Evolutionary conservation across 2,113 vertebrate species (phyloP).

Genomic region (Laterallus jamaicensis): DNA sequence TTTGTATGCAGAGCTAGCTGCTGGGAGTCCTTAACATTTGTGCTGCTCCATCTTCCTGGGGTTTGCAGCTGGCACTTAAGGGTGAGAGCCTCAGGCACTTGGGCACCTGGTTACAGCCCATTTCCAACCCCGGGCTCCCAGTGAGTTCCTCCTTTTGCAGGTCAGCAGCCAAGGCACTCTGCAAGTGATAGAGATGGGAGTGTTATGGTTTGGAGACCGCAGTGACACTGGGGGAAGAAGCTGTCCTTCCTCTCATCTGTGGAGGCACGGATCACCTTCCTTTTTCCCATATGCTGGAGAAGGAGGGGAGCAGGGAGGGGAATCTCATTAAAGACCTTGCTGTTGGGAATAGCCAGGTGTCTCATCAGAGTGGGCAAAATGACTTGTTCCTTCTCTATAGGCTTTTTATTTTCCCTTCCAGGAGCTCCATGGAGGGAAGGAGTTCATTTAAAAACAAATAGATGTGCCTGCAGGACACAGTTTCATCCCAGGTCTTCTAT

Average conservation of each 20-base stretch:
- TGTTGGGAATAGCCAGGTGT: not conserved
- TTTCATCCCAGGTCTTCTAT: not conserved
- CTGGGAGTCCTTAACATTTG: not conserved
- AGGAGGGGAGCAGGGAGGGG: not conserved
- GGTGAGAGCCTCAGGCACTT: not conserved
- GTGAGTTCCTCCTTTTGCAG: not conserved
- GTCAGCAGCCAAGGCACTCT: not conserved
- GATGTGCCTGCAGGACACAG: not conserved
- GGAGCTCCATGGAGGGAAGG: not conserved
- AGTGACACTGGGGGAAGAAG: not conserved
- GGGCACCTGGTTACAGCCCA: not conserved
- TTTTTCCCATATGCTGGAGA: not conserved
- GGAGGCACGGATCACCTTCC: not conserved
- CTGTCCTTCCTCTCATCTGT: not conserved
- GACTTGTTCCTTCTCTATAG: not conserved
- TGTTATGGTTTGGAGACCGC: accelerated
- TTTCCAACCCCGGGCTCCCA: not conserved
- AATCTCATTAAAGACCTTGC: not conserved
- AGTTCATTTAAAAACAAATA: conserved; percentile 47
- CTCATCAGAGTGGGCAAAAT: conserved; percentile 1
- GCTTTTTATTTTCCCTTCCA: not conserved
- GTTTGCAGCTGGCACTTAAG: not conserved
- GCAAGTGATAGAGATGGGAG: not conserved
- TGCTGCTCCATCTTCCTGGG: not conserved
- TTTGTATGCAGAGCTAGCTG: not conserved